These are phyloP conservation scores for Amphibalanus amphitrite DNA, from an alignment of 1,140 invertebrate genomes.

Conservation along the genomic window DNA sequence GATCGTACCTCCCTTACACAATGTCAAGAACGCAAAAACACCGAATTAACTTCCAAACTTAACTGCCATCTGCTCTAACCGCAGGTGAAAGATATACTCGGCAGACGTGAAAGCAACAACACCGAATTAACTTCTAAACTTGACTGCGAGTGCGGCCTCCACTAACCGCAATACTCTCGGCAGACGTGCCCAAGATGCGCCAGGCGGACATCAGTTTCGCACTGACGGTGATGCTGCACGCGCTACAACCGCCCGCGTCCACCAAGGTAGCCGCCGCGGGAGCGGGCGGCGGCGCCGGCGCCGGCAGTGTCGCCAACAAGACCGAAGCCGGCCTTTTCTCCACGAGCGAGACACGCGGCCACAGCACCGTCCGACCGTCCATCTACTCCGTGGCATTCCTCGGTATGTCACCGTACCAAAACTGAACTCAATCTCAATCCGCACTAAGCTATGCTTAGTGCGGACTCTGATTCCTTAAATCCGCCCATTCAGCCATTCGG, in stretches of 20 bases:
- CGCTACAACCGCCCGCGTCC: slow-evolving; percentile 48
- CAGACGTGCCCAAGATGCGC: slow-evolving; percentile 73
- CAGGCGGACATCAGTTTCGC: slow-evolving; percentile 79
- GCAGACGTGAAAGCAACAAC: background rate
- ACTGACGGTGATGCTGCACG: slow-evolving; percentile 70
- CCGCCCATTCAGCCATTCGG: too few relatives aligned
- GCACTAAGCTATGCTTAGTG: too few relatives aligned
- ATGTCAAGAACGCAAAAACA: too few relatives aligned
- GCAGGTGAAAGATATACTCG: too few relatives aligned
- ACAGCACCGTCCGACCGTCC: slow-evolving; percentile 36
- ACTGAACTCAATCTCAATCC: background rate
- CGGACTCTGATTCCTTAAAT: too few relatives aligned
- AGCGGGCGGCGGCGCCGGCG: background rate
- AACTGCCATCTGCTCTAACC: background rate
- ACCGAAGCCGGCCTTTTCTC: background rate
- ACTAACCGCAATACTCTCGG: too few relatives aligned
- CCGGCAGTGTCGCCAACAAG: background rate
- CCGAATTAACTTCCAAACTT: too few relatives aligned
- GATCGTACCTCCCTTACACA: too few relatives aligned
- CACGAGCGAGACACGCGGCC: background rate
- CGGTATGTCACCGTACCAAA: slow-evolving; percentile 37
- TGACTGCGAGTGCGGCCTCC: too few relatives aligned
- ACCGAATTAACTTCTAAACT: too few relatives aligned
- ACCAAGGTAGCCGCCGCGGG: background rate
- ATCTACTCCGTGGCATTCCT: slow-evolving; percentile 75